These are phyloP conservation scores for Maconellicoccus hirsutus DNA, from an alignment of 1,140 invertebrate genomes.

Conservation along the genomic window DNA sequence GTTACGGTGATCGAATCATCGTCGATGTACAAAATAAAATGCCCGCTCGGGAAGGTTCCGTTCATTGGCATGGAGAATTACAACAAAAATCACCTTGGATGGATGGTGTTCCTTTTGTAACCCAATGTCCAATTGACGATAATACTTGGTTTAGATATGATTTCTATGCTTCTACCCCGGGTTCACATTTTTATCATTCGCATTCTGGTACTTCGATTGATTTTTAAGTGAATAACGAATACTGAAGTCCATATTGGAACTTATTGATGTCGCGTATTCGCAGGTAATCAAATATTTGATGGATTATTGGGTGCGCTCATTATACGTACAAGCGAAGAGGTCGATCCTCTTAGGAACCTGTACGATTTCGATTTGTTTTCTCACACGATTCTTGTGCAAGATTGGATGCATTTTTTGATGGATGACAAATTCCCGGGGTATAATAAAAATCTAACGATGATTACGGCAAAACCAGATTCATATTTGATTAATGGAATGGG, in stretches of 20 bases:
- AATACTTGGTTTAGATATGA: conserved; percentile 30
- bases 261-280: neutral
- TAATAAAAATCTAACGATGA: neutral
- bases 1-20: conserved; percentile 38
- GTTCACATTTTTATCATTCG: conserved; percentile 33
- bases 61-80: conserved; percentile 41
- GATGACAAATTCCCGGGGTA: conserved; percentile 27
- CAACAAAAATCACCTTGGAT: conserved; percentile 40
- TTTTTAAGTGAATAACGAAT: too few relatives aligned
- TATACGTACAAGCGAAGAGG: neutral
- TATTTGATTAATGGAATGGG: conserved; percentile 41
- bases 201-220: conserved; percentile 32
- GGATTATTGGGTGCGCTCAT: neutral
- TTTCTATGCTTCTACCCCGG: conserved; percentile 29
- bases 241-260: too few relatives aligned
- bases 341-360: conserved; percentile 24
- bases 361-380: conserved; percentile 43
- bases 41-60: conserved; percentile 34
- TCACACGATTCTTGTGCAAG: conserved; percentile 40
- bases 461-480: conserved; percentile 37
- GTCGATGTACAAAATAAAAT: conserved; percentile 38
- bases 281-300: neutral
- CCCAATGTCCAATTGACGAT: conserved; percentile 31
- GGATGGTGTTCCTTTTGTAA: conserved; percentile 39
- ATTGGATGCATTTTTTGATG: conserved; percentile 39